phyloP scores from a whole-genome alignment of 2,113 vertebrate species.

The Pandion haliaetus region DNA sequence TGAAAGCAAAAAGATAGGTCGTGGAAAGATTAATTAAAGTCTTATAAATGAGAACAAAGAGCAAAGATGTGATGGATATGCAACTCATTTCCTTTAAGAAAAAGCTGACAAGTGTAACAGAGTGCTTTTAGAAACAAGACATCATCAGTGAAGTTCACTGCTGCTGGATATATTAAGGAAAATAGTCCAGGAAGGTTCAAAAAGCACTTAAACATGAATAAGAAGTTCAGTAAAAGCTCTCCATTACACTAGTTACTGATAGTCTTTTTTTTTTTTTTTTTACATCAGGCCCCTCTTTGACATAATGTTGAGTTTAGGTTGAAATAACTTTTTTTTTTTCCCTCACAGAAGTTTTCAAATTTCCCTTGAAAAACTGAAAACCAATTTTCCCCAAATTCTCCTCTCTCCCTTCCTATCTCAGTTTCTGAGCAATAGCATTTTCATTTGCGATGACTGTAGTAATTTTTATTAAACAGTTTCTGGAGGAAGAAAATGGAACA shows the following conservation, averaged over 20 bases:
- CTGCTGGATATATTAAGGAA: neutral
- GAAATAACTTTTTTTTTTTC: neutral
- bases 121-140: neutral
- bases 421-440: neutral
- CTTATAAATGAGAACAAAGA: neutral
- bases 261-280: neutral
- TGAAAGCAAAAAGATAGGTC: neutral
- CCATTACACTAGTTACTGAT: neutral
- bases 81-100: constrained; percentile 10
- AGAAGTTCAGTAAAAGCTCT: neutral
- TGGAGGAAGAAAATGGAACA: neutral
- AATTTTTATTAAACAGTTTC: neutral
- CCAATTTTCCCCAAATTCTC: accelerated
- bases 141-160: neutral
- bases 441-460: neutral
- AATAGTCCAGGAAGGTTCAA: neutral
- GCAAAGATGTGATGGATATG: neutral
- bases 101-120: neutral
- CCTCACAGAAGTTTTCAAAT: neutral
- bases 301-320: neutral
- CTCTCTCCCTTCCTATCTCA: neutral
- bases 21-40: constrained; percentile 9
- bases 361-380: neutral
- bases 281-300: neutral
- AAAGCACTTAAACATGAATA: neutral